Evolutionary conservation across 2,888 invertebrate genomes (phyloP), one percentile per base, ranked within the genome.

Genomic region (Harpalus rufipes): DNA sequence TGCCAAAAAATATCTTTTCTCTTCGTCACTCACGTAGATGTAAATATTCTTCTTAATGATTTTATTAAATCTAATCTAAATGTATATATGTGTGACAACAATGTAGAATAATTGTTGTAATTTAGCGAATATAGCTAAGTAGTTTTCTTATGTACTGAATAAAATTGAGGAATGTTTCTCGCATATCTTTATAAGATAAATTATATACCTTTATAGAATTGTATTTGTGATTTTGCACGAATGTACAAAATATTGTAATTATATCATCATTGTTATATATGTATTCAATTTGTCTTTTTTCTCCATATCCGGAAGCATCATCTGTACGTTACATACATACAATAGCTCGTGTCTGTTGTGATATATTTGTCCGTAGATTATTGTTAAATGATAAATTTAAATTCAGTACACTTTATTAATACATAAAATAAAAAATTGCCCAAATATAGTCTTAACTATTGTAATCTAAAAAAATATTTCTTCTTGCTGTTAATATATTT

Each of bases 1-100:
- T 85, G 85, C 85, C 85, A 85, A 85, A 85, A 59, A 82, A 32
- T 72, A 16, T 72, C 32, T 12, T 41, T 4, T 7, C 2, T 74
- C 14, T 44, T 44, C 72, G 10, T 68, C 68, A 76, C 51, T 76
- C 25, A 78, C 12, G 18, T 63, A 81, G 61, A 14, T 81, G 59
- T 41, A 79, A 16, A 79, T 61, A 58, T 44, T 10, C 72, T 16
- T 74, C 16, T 16, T 74, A 44, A 41, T 14, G 14, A 68, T 5
- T 32, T 32, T 32, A 32, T 32, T 32, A 32, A 32, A 32, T 32
- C 3, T 32, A 32, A 32, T 32, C 21, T 32, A 32, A 32, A 51
- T 74, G 72, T 74, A 74, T 74, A 74, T 74, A 74, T 74, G n/a
- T 72, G 44, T 74, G 14, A 14, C 68, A 68, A 14, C 68, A 68